Conservation (phyloP, 2,113 vertebrate species). For the Lipotes vexillifer region DNA sequence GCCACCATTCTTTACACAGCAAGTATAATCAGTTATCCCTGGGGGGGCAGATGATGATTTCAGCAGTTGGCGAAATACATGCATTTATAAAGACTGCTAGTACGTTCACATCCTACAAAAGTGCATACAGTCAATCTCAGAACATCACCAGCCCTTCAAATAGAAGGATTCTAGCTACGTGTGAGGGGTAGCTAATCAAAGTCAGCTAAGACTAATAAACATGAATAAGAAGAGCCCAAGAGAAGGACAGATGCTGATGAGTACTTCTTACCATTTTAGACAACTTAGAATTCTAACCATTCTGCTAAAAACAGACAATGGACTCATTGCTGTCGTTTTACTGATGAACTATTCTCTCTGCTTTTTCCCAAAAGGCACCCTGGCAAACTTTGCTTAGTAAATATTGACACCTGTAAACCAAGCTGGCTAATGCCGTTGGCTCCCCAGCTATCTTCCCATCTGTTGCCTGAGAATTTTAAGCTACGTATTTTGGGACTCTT, state of each 20-base stretch:
- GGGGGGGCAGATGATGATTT: slow-evolving; percentile 55
- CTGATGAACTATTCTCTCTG: slow-evolving; percentile 81
- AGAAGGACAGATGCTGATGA: slow-evolving; percentile 76
- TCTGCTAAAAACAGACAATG: slow-evolving; percentile 75
- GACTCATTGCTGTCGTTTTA: slow-evolving; percentile 86
- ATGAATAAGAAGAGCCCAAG: slow-evolving; percentile 57
- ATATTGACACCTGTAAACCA: slow-evolving; percentile 91
- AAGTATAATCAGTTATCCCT: slow-evolving; percentile 53
- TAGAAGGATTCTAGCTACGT: slow-evolving; percentile 43
- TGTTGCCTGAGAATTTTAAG: slow-evolving; percentile 89
- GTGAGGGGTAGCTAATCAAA: slow-evolving; percentile 62
- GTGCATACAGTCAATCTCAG: slow-evolving; percentile 43
- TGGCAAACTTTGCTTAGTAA: slow-evolving; percentile 85
- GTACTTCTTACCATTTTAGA: slow-evolving; percentile 67
- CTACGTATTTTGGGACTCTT: slow-evolving; percentile 82
- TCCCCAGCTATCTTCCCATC: slow-evolving; percentile 86
- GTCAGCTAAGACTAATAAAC: slow-evolving; percentile 67
- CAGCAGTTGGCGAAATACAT: slow-evolving; percentile 24
- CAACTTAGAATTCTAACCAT: slow-evolving; percentile 80
- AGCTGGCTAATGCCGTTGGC: slow-evolving; percentile 83
- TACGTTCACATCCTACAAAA: slow-evolving; percentile 62
- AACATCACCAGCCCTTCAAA: slow-evolving; percentile 65
- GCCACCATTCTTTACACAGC: slow-evolving; percentile 57
- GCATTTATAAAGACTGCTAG: slow-evolving; percentile 49
- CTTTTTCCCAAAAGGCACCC: slow-evolving; percentile 78